phyloP scores from a whole-genome alignment of 2,113 vertebrate species.

The Pionites leucogaster region DNA sequence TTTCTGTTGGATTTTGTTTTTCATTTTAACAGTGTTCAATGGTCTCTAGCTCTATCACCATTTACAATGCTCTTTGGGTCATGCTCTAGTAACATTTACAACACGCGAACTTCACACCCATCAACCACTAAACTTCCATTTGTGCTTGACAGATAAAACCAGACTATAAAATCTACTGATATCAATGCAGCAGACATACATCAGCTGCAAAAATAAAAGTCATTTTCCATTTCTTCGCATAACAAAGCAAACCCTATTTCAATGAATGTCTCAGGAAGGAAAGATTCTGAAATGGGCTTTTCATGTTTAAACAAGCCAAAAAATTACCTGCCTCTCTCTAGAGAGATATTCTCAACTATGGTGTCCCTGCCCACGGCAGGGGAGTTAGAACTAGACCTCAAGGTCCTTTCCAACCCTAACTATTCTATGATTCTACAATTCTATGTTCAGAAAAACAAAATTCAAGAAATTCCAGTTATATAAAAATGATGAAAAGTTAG shows the following conservation, averaged over 20 bases:
- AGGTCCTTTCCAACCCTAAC: background rate
- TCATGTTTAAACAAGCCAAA: background rate
- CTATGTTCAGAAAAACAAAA: background rate
- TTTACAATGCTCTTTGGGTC: background rate
- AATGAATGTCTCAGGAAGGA: background rate
- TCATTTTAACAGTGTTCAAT: background rate
- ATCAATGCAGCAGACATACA: background rate
- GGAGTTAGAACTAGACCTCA: background rate
- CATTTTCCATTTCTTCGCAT: background rate
- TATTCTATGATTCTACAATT: background rate
- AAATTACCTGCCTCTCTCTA: background rate
- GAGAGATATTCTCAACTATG: background rate
- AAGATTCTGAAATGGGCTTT: background rate
- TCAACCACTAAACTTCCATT: background rate
- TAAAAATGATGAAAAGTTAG: background rate
- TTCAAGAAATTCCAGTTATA: background rate
- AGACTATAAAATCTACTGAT: background rate
- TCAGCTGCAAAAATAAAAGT: background rate
- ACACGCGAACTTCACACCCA: background rate
- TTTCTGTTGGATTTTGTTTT: background rate
- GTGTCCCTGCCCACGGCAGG: background rate
- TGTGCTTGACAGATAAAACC: background rate
- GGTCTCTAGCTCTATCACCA: background rate
- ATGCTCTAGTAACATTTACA: background rate
- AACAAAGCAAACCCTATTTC: background rate